Base-by-base conservation (phyloP, 2,797 vertebrate species). In the Euphonia xanthogaster region DNA sequence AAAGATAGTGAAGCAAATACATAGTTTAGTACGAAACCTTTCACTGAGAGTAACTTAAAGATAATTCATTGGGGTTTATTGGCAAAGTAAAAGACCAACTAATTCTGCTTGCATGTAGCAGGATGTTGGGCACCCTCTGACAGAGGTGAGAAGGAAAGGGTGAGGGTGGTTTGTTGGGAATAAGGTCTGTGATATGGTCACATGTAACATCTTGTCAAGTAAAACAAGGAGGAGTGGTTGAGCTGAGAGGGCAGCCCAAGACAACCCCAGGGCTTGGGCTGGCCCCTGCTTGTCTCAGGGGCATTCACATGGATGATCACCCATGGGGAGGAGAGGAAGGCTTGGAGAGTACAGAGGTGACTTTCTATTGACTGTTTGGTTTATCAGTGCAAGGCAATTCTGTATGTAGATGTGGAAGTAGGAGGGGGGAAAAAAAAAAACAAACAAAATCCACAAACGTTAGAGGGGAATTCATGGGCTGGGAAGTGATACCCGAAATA, bases 291-390 rank as follows among this genome's bases (percentile, higher is more conserved):
- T 48, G 18, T 45, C 31, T 40, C 39, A 8, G 2, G 1, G 16
- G 35, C 47, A 16, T 13, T 16, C 11, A 4, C 0, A 2, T 6
- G 23, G 27, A 17, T 7, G 7, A 17, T 25, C 44, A 22, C 31
- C 23, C 3, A 0, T 3, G 8, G 28, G 12, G 16, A 44, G 50
- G 27, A 63, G 28, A 10, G 27, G 12, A 47, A 63, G 30, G 24
- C 1, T 8, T 70, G 47, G 39, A 58, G 45, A 53, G 53, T 81
- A 45, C 4, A 2, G 9, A 62, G 30, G 28, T 23, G 19, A 22
- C 51, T 86, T 74, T 72, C 54, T 58, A 7, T 12, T 4, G 6
- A 12, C 48, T 9, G 1, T 16, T 27, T 6, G 6, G 15, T 57
- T 84, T 68, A 15, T 67, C 61, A n/a, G 23, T 53, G 55, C 23